Conservation (phyloP, 2,888 invertebrate genomes). For the Scrobipalpa costella region DNA sequence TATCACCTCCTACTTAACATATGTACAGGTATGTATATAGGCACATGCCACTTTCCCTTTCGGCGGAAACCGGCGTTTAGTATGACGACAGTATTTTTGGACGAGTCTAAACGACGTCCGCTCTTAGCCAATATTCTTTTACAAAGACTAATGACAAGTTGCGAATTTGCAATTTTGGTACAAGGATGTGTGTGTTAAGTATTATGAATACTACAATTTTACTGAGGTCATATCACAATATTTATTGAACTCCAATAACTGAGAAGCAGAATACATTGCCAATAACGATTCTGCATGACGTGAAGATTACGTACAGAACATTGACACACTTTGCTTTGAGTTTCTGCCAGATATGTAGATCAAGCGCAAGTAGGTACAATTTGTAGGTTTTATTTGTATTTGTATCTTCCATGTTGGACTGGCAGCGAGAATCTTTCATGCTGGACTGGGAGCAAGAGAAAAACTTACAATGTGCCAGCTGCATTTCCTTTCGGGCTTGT, state of each 20-base stretch:
- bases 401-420: too few relatives aligned
- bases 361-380: background rate
- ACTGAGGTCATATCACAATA: too few relatives aligned
- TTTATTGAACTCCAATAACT: too few relatives aligned
- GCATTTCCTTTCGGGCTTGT: too few relatives aligned
- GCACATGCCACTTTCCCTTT: slow-evolving; percentile 28
- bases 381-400: too few relatives aligned
- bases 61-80: slow-evolving; percentile 20
- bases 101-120: slow-evolving; percentile 18
- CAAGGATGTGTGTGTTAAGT: background rate
- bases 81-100: slow-evolving; percentile 20
- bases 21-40: background rate
- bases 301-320: background rate
- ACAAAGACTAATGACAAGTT: background rate
- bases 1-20: slow-evolving; percentile 24
- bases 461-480: too few relatives aligned
- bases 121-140: slow-evolving; percentile 12
- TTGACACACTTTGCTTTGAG: slow-evolving; percentile 3
- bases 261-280: background rate
- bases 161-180: slow-evolving; percentile 13
- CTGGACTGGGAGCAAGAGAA: too few relatives aligned
- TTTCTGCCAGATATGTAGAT: slow-evolving; percentile 6
- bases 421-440: too few relatives aligned
- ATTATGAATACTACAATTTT: too few relatives aligned
- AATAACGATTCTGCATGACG: background rate